Base-by-base conservation (phyloP, 2,113 vertebrate species). In the Osmerus mordax region DNA sequence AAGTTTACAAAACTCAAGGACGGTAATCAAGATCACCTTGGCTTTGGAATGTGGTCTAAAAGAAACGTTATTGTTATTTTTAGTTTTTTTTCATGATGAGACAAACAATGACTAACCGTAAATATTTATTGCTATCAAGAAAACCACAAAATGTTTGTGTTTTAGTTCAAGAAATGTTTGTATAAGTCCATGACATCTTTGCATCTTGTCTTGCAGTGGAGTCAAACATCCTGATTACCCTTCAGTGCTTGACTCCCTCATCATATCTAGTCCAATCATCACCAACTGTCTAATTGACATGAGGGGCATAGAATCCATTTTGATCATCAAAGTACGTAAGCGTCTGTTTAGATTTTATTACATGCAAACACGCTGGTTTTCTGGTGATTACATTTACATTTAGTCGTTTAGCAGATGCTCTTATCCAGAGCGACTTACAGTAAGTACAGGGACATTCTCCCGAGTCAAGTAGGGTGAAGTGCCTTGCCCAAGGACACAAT, bases 261-360 rank as follows among this genome's bases (percentile, higher is more conserved):
- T 93, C 74, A 91, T 94, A 73, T 89, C 94, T 62, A 86, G 87
- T 64, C 80, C 91, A 3, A 86, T 94, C 59, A 89, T 95, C 81
- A 90, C 93, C 58, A 96, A 96, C 67, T 94, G 94, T 72, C 86
- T 96, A 59, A 94, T 95, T 3, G 92, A 96, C 76, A 90, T 90
- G 87, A 87, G 93, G 69, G 0, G 80, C 47, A 92, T 95, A 80
- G 94, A 96, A 87, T 88, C 82, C 1, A 54, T 96, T 73, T 89
- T 95, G n/a, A 77, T 96, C 1, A 95, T 96, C 78, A 95, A 93
- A 91, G 93, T 23, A 23, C 23, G 23, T 94, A 90, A 90, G 75
- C 75, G 3, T 47, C 6, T 47, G 4, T 12, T 68, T 25, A 15
- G 8, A 68, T 4, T 16, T 41, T 7, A 47, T 47, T 3, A 41